These are phyloP conservation scores for Nasonia giraulti DNA, from an alignment of 1,140 invertebrate genomes.

Conservation along the genomic window DNA sequence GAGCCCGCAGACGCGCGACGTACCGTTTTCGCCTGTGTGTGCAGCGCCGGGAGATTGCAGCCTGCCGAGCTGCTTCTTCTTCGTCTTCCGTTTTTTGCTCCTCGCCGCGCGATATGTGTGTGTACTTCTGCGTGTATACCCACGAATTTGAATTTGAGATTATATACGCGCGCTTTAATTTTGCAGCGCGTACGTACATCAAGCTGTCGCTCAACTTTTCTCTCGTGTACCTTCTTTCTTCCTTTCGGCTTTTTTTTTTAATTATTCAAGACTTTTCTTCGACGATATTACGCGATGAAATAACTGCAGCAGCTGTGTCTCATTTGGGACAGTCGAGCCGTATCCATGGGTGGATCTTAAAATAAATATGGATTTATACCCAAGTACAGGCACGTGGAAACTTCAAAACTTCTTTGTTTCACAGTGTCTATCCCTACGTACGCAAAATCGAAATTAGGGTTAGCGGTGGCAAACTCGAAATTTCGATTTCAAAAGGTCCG, in stretches of 20 bases:
- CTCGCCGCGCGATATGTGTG: background rate
- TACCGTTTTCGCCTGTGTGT: conserved; percentile 12
- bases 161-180: conserved; percentile 19
- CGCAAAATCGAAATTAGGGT: no score
- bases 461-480: no score
- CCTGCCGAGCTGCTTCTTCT: background rate
- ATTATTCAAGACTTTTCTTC: background rate
- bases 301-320: background rate
- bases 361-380: no score
- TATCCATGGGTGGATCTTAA: no score
- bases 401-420: no score
- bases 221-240: background rate
- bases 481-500: no score
- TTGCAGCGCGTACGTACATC: background rate
- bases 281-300: background rate
- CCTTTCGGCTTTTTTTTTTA: background rate
- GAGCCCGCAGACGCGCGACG: background rate
- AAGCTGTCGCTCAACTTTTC: conserved; percentile 4
- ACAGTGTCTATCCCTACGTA: no score
- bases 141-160: conserved; percentile 27
- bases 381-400: no score
- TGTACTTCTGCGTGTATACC: background rate
- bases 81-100: background rate
- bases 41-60: conserved; percentile 1
- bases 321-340: no score